Evolutionary conservation across 2,113 vertebrate genomes (phyloP).

Genomic region (Hirundichthys speculiger): DNA sequence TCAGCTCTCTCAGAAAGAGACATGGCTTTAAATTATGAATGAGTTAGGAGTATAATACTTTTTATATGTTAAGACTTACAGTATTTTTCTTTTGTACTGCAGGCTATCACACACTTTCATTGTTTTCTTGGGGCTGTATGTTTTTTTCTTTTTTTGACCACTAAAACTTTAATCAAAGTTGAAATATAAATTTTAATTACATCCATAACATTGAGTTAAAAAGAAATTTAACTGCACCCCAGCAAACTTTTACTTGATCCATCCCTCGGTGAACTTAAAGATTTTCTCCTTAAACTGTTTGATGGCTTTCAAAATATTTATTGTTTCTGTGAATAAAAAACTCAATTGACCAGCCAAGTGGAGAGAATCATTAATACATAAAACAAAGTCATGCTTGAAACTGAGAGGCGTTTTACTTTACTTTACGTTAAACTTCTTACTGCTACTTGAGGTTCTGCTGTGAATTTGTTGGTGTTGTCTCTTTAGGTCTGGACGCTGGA

Average conservation of each 20-base stretch:
- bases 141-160: conserved; percentile 1
- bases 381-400: too few relatives aligned
- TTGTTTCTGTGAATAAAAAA: background rate
- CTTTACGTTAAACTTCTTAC: background rate
- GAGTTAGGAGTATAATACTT: background rate
- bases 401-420: too few relatives aligned
- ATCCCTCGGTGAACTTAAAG: conserved; percentile 13
- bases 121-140: background rate
- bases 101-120: conserved; percentile 6
- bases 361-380: too few relatives aligned
- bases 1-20: conserved; percentile 23
- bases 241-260: conserved; percentile 26
- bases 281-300: conserved; percentile 28
- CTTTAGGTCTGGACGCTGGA: conserved; percentile 89
- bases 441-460: background rate
- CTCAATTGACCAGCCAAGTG: background rate
- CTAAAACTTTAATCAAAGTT: conserved; percentile 18
- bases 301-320: conserved; percentile 43
- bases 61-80: background rate
- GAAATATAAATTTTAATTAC: background rate
- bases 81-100: background rate
- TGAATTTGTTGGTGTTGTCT: conserved; percentile 1
- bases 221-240: conserved; percentile 8
- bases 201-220: conserved; percentile 13
- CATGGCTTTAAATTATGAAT: conserved; percentile 24